phyloP scores from a whole-genome alignment of 2,113 vertebrate genomes.

The Calyptommatus sinebrachiatus region DNA sequence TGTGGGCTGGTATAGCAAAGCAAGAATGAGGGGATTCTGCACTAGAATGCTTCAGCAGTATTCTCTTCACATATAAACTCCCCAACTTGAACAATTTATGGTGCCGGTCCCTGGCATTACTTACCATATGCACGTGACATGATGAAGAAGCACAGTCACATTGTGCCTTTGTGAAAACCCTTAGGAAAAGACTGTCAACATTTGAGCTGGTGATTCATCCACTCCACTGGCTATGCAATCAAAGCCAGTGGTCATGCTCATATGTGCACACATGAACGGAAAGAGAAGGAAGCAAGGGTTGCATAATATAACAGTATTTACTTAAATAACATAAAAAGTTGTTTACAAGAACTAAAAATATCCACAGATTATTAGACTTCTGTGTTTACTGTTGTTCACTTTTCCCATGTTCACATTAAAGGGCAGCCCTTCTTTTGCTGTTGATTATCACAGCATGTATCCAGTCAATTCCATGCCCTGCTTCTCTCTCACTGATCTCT shows the following conservation, averaged over 20 bases:
- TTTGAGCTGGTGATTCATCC: not conserved
- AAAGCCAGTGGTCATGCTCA: not conserved
- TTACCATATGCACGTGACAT: too few relatives aligned
- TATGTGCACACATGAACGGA: not conserved
- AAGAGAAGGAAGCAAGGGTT: not conserved
- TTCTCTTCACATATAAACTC: too few relatives aligned
- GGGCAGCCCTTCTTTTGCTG: not conserved
- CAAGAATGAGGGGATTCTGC: too few relatives aligned
- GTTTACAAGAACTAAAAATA: constrained; percentile 27
- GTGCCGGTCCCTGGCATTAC: too few relatives aligned
- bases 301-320: constrained; percentile 4
- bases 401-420: constrained; percentile 1
- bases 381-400: not conserved
- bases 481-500: not conserved
- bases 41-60: too few relatives aligned
- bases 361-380: constrained; percentile 15
- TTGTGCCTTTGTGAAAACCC: too few relatives aligned
- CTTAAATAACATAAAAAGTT: not conserved
- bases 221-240: not conserved
- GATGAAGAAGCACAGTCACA: too few relatives aligned
- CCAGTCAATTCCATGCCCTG: not conserved
- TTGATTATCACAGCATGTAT: constrained; percentile 20
- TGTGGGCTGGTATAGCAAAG: too few relatives aligned
- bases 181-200: not conserved
- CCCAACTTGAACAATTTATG: too few relatives aligned